A percentile compares a stretch with the other conserved stretches of the same genome.
phyloP scores from a whole-genome alignment of 1,140 invertebrate species.

The Euura lappo region DNA sequence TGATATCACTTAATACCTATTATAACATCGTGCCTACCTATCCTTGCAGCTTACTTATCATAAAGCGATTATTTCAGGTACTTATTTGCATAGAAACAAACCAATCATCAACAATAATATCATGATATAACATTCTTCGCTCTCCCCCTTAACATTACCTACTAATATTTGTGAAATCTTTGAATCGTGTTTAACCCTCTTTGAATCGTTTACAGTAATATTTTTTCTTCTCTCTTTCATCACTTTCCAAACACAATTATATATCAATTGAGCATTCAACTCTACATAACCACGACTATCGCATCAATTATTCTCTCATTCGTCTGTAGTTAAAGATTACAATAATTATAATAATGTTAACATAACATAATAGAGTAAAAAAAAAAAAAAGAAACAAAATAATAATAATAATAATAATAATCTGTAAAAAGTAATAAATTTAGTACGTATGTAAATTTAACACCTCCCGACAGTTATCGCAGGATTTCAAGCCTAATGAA shows the following conservation, averaged over 20 bases:
- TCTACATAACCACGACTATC: background rate
- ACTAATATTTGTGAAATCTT: background rate
- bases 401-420: no score
- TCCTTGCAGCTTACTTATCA: slow-evolving; percentile 18
- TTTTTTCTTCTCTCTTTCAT: background rate
- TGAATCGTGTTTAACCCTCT: background rate
- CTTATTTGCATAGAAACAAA: slow-evolving; percentile 20
- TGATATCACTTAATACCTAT: slow-evolving; percentile 16
- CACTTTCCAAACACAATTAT: background rate
- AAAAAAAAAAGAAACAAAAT: background rate
- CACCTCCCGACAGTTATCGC: no score
- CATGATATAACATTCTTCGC: slow-evolving; percentile 12
- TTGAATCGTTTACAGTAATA: background rate
- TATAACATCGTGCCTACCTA: slow-evolving; percentile 18
- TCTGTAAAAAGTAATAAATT: no score
- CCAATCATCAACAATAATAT: slow-evolving; percentile 14
- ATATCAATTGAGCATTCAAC: background rate
- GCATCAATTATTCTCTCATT: background rate
- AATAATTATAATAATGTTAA: no score
- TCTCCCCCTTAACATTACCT: slow-evolving; percentile 13
- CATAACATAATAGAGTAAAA: background rate
- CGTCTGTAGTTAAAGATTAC: background rate
- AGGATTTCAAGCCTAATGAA: no score
- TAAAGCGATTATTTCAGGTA: slow-evolving; percentile 20
- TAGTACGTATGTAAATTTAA: no score